Evolutionary conservation across 1,140 invertebrate genomes (phyloP).

Genomic region (Sinonovacula constricta): DNA sequence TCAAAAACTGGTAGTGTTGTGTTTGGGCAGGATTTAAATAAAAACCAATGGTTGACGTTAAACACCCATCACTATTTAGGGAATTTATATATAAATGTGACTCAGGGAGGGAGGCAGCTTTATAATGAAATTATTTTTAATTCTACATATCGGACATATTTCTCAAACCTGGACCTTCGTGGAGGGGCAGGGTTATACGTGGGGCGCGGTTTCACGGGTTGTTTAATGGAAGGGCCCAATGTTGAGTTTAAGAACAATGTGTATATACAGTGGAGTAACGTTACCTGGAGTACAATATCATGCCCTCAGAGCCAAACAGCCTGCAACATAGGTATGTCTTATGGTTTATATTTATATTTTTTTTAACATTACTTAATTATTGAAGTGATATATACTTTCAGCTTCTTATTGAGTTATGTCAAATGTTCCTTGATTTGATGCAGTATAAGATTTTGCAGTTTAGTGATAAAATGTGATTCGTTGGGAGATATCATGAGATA

Average conservation of each 20-base stretch:
- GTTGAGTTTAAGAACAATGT: slow-evolving; percentile 38
- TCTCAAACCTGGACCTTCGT: slow-evolving; percentile 22
- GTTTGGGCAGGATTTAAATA: slow-evolving; percentile 13
- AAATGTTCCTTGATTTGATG: too few species aligned
- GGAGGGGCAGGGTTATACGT: slow-evolving; percentile 20
- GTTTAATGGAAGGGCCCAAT: slow-evolving; percentile 46
- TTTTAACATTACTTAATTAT: too few species aligned
- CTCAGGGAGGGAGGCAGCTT: slow-evolving; percentile 5
- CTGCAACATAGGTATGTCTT: slow-evolving; percentile 2
- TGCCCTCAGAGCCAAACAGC: slow-evolving; percentile 19
- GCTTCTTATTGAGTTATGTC: too few species aligned
- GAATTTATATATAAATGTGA: slow-evolving; percentile 40
- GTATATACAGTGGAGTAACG: not conserved
- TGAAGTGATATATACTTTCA: too few species aligned
- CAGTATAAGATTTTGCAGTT: too few species aligned
- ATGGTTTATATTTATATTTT: too few species aligned
- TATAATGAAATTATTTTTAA: slow-evolving; percentile 44
- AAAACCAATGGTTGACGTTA: slow-evolving; percentile 42
- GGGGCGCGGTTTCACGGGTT: slow-evolving; percentile 24
- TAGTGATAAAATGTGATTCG: too few species aligned
- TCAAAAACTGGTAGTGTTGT: not conserved
- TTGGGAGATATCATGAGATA: too few species aligned
- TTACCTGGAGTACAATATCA: slow-evolving; percentile 34
- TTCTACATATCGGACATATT: slow-evolving; percentile 40
- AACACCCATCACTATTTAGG: slow-evolving; percentile 19